Conservation (phyloP, 1,140 invertebrate species). For the Aphelinus atriplicis region DNA sequence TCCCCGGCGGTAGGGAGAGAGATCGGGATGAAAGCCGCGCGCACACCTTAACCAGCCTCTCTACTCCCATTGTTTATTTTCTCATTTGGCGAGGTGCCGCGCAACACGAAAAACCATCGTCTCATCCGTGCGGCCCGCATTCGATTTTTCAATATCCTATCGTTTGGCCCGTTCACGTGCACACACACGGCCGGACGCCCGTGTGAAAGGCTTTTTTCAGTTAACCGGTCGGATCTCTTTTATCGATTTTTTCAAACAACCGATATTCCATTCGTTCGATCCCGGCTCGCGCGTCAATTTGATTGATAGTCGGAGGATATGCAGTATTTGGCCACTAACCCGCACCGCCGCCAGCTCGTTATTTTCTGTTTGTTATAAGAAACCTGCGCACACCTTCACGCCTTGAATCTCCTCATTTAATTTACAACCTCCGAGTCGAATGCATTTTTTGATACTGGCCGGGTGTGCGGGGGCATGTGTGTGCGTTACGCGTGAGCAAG, state of each 20-base stretch:
- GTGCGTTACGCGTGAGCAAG: too few relatives aligned
- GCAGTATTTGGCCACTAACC: background rate
- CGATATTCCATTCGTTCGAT: too few relatives aligned
- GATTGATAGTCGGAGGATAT: slow-evolving; percentile 11
- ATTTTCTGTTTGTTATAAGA: too few relatives aligned
- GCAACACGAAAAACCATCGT: slow-evolving; percentile 1
- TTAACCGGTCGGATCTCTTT: too few relatives aligned
- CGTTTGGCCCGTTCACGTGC: too few relatives aligned
- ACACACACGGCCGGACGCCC: too few relatives aligned
- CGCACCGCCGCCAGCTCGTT: background rate
- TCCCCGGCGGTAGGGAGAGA: slow-evolving; percentile 39
- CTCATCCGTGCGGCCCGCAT: background rate
- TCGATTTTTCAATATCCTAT: too few relatives aligned
- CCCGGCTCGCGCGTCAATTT: background rate
- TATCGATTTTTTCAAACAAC: too few relatives aligned
- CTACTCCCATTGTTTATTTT: slow-evolving; percentile 53
- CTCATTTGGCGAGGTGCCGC: slow-evolving; percentile 42
- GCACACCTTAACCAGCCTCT: slow-evolving; percentile 46
- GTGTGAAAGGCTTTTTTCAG: too few relatives aligned
- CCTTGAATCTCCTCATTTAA: background rate
- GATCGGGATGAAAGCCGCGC: slow-evolving; percentile 44
- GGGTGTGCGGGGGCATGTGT: too few relatives aligned
- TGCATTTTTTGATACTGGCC: too few relatives aligned
- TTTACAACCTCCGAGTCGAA: too few relatives aligned
- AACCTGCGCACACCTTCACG: background rate